Conservation (phyloP, 2,888 invertebrate species). For the Automeris io region DNA sequence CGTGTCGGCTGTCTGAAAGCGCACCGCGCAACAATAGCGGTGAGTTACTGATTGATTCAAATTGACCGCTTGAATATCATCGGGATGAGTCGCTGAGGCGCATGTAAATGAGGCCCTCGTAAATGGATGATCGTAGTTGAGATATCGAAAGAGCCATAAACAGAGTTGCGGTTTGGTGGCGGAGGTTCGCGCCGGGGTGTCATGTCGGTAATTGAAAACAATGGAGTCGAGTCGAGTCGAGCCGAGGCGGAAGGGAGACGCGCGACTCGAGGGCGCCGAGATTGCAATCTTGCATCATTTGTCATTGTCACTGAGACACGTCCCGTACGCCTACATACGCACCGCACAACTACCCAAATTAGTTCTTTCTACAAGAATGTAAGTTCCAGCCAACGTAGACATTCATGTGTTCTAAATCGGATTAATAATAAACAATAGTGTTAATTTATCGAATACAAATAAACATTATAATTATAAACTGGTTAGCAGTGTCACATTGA, state of each 20-base stretch:
- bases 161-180: constrained; percentile 62
- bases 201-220: constrained; percentile 76
- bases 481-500: neutral
- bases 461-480: neutral
- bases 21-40: constrained; percentile 55
- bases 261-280: constrained; percentile 74
- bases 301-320: constrained; percentile 81
- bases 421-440: neutral
- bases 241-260: constrained; percentile 57
- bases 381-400: neutral
- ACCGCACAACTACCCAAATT: constrained; percentile 63
- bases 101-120: constrained; percentile 49
- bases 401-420: constrained; percentile 5
- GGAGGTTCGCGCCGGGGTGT: constrained; percentile 59
- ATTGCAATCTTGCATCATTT: constrained; percentile 87
- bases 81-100: constrained; percentile 35
- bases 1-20: constrained; percentile 85
- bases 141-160: constrained; percentile 62
- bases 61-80: constrained; percentile 36
- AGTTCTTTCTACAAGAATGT: constrained; percentile 28
- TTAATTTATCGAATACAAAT: neutral
- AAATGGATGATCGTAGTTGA: constrained; percentile 61
- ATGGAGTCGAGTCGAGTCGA: constrained; percentile 57
- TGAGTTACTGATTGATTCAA: constrained; percentile 60
- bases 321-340: constrained; percentile 52